Evolutionary conservation across 2,113 vertebrate species (phyloP).

Genomic region (Rafetus swinhoei): DNA sequence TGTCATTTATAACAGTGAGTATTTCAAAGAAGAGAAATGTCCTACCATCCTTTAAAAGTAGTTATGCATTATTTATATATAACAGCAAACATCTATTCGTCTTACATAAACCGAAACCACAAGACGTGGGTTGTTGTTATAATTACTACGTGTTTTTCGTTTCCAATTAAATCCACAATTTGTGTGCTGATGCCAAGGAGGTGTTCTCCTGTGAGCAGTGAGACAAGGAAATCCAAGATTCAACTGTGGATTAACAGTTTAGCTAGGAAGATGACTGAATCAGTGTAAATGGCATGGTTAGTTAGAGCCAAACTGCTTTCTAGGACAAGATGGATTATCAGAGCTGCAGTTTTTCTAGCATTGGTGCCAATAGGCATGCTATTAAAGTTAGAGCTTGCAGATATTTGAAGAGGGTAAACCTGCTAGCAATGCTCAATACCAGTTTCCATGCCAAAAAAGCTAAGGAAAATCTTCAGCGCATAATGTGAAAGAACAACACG

Average conservation of each 20-base stretch:
- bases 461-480: conserved; percentile 62
- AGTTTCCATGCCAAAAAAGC: conserved; percentile 56
- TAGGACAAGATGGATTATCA: neutral
- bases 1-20: neutral
- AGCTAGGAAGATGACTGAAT: neutral
- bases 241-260: neutral
- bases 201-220: neutral
- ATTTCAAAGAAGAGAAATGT: neutral
- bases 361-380: conserved; percentile 36
- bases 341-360: neutral
- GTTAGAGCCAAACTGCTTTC: neutral
- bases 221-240: neutral
- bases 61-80: neutral
- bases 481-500: conserved; percentile 62
- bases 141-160: neutral
- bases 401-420: conserved; percentile 57
- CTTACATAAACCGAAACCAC: neutral
- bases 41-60: neutral
- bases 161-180: neutral
- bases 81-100: neutral
- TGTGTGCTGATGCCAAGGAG: neutral
- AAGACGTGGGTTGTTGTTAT: neutral
- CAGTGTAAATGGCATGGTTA: fast-evolving
- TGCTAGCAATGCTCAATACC: conserved; percentile 47
- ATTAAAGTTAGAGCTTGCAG: conserved; percentile 38